Base-by-base conservation (phyloP, 2,797 vertebrate species). In the Austrolebias charrua region DNA sequence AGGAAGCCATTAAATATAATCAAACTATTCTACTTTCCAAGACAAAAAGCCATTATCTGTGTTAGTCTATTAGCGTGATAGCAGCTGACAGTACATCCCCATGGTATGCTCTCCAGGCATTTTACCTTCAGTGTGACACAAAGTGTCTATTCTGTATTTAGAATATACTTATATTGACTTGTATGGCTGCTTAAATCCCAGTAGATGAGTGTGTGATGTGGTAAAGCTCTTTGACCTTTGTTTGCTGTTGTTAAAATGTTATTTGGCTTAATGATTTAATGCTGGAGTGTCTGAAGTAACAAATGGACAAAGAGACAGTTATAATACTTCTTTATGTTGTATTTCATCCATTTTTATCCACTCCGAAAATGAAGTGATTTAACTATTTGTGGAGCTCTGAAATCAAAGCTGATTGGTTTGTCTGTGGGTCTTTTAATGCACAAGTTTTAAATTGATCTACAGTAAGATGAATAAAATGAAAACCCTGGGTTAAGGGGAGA, bases 91-190 rank as follows among this genome's bases (percentile, higher is more conserved):
- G 79, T 76, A 72, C 84, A 70, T 86, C 77, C 77, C 86, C 5
- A 18, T 12, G 59, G 75, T 67, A 73, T 71, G 58, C 71, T 69
- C 70, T 84, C 75, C 78, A 85, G 86, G 81, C 85, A 76, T 87
- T 88, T 84, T 79, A 81, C 73, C 78, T 83, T 66, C 68, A 73
- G 14, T 60, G 64, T 86, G 81, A 83, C 82, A 84, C 60, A 80
- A 2, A 68, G 51, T 63, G 76, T 73, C 80, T 83, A 54, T 74
- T 76, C 67, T 79, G 69, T 63, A 52, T 81, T 74, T 66, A 76
- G 70, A 79, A 66, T 78, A 58, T 55, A 76, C 76, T 80, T 48
- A 52, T 83, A 84, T 84, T 87, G 84, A 86, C 79, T 81, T 74
- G 61, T 60, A 63, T 46, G 57, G 20, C 76, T 89, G 81, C 77